Evolutionary conservation across 2,113 vertebrate species (phyloP).

Genomic region (Bos indicus): DNA sequence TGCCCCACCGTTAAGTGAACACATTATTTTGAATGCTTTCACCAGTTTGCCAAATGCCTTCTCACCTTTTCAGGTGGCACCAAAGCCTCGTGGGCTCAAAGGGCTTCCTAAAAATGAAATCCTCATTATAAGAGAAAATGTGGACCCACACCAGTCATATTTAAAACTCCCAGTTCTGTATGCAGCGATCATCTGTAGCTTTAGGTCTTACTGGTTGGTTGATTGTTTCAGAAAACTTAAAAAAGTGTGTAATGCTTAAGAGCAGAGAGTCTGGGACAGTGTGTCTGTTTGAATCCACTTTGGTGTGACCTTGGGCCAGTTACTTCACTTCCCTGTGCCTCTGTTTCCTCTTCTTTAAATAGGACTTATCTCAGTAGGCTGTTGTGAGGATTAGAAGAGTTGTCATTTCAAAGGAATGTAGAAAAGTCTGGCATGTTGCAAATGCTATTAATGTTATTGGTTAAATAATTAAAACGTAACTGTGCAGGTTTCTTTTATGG

Average conservation of each 20-base stretch:
- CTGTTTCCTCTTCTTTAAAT: neutral
- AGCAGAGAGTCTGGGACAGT: neutral
- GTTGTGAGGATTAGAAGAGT: neutral
- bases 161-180: neutral
- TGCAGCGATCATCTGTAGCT: neutral
- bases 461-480: neutral
- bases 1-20: neutral
- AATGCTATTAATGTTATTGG: neutral
- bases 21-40: neutral
- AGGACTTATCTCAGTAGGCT: neutral
- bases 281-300: neutral
- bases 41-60: neutral
- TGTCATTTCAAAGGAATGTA: neutral
- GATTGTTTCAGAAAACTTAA: neutral
- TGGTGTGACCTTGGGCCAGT: accelerated
- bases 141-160: neutral
- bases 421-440: neutral
- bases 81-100: neutral
- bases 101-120: neutral
- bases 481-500: neutral
- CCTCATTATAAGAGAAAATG: neutral
- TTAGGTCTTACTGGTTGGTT: neutral
- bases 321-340: neutral
- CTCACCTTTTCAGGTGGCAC: neutral
- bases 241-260: neutral